Evolutionary conservation across 1,140 invertebrate genomes (phyloP), one percentile per base, ranked within the genome.

Genomic region (Formica selysi): DNA sequence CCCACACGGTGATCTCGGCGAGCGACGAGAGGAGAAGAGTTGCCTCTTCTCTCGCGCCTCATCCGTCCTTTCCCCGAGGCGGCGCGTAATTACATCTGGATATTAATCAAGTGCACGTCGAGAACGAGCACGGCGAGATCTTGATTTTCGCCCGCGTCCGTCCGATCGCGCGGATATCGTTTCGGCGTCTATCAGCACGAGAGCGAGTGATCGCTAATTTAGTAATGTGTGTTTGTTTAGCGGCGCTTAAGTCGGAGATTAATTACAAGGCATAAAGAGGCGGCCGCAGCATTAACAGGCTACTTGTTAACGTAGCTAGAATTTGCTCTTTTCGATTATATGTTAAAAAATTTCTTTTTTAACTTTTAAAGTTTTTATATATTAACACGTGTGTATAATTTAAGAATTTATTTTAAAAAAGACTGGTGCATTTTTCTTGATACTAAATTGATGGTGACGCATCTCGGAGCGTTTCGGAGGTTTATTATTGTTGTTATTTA

Each of bases 31-130:
- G 26, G 32, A 54, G 59, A 84, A n/a, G 70, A 76, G 32, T 32
- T 62, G 51, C 71, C 73, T 85, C 44, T 79, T 84, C 74, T 87
- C 54, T 71, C 81, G 85, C 73, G 71, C 36, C 16, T 16, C 19
- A 22, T 78, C 74, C 76, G 65, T 83, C 68, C 87, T 67, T 44
- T 68, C 76, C 85, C 74, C 65, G 32, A 61, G 85, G 79, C 88
- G 61, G 83, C 74, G 87, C 79, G 87, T 85, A 87, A 90, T 93
- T 93, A 90, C 90, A 87, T 87, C 74, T 78, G 85, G 81, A 68
- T 88, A 86, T 90, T 89, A 87, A 90, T 90, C 87, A 90, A 80
- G 26, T 81, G 76, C 62, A 78, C 81, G 86, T 90, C 81, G 89
- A 59, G 80, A 90, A 89, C 74, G 64, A 84, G 67, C 88, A 81